These are phyloP conservation scores for Baronia brevicornis DNA, from an alignment of 2,888 invertebrate genomes.

Conservation along the genomic window DNA sequence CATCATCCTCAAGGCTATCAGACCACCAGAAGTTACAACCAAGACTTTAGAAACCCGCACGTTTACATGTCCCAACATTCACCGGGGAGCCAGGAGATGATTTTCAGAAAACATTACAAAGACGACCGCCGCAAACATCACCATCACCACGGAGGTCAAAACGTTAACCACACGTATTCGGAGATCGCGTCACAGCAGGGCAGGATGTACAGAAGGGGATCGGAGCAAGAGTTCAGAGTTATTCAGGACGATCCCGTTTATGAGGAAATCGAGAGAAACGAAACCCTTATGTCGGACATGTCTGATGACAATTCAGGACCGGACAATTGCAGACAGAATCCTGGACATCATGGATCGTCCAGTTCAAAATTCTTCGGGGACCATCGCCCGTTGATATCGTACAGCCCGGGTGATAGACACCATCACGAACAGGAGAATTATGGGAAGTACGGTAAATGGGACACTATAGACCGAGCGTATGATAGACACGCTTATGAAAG, in stretches of 20 bases:
- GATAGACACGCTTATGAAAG: slow-evolving; percentile 66
- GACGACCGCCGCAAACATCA: slow-evolving; percentile 65
- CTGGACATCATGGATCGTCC: slow-evolving; percentile 69
- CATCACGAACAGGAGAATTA: slow-evolving; percentile 66
- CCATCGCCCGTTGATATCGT: slow-evolving; percentile 86
- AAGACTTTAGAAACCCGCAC: slow-evolving; percentile 65
- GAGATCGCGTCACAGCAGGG: slow-evolving; percentile 78
- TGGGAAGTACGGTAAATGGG: slow-evolving; percentile 70
- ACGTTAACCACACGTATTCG: slow-evolving; percentile 84
- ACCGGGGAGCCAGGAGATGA: slow-evolving; percentile 66
- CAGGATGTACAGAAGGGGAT: slow-evolving; percentile 65
- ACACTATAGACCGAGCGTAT: slow-evolving; percentile 66
- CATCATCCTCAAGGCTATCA: slow-evolving; percentile 61
- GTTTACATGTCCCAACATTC: slow-evolving; percentile 69
- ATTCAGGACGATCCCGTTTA: slow-evolving; percentile 86
- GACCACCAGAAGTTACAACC: slow-evolving; percentile 65
- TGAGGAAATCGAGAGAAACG: slow-evolving; percentile 85
- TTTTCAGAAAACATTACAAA: slow-evolving; percentile 63
- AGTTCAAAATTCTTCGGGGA: slow-evolving; percentile 86
- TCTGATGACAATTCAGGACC: slow-evolving; percentile 80
- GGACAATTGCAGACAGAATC: slow-evolving; percentile 82
- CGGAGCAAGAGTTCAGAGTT: slow-evolving; percentile 73
- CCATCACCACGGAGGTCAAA: slow-evolving; percentile 72
- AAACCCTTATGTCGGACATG: slow-evolving; percentile 84
- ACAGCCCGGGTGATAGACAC: slow-evolving; percentile 80